A percentile compares a stretch with the other conserved stretches of the same genome.
phyloP scores from a whole-genome alignment of 2,888 invertebrate genomes.

The Mesorhabditis belari region DNA sequence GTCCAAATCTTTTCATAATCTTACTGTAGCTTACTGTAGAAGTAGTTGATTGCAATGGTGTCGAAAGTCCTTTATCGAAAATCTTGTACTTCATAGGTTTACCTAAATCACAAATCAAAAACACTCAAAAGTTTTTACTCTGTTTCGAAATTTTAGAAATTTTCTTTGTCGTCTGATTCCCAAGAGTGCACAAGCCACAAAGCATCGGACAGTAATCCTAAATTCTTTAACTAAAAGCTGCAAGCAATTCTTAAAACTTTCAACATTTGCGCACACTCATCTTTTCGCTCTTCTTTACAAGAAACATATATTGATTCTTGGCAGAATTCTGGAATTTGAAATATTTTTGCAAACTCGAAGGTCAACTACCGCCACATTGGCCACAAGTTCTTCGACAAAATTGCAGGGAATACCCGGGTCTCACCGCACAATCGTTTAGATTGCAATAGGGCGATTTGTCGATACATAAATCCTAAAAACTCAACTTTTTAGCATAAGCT shows the following conservation, averaged over 20 bases:
- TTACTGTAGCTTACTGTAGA: not conserved
- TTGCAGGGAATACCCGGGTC: constrained; percentile 33
- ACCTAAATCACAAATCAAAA: constrained; percentile 4
- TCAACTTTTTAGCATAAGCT: not conserved
- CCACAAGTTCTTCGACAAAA: constrained; percentile 37
- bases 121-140: no score
- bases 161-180: not conserved
- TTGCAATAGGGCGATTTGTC: constrained; percentile 38
- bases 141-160: no score
- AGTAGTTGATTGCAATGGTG: not conserved
- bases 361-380: constrained; percentile 18
- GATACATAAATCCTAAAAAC: constrained; percentile 15
- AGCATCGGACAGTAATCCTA: constrained; percentile 25
- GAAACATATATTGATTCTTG: constrained; percentile 24
- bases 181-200: constrained; percentile 17
- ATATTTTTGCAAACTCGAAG: not conserved
- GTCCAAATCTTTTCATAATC: not conserved
- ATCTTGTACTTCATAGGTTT: constrained; percentile 10
- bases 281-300: constrained; percentile 21
- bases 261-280: constrained; percentile 34
- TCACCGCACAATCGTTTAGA: constrained; percentile 29
- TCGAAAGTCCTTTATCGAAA: not conserved
- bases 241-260: not conserved
- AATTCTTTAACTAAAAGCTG: not conserved
- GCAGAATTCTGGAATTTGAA: constrained; percentile 15